Evolutionary conservation across 2,888 invertebrate species (phyloP), one percentile per base, ranked within the genome.

Genomic region (Flexamia atlantica): DNA sequence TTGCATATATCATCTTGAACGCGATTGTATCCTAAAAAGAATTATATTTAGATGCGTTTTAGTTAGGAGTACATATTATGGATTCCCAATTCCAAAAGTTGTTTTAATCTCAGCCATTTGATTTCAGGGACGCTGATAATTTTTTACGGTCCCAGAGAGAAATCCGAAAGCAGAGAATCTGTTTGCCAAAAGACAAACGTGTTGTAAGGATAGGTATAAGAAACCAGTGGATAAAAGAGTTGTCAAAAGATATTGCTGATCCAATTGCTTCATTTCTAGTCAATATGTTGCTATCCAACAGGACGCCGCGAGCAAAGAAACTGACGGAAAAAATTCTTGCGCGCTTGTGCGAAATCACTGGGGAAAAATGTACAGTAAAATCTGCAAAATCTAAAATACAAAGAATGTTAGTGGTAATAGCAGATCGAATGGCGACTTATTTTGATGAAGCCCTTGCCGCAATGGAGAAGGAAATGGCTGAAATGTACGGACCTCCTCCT

Each of bases 151-250:
- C 12, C 30, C 72, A 72, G 20, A 72, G 72, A 72, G 72, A 32
- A 42, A 23, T 72, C 23, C 72, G 72, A 14, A 72, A 42, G 28
- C 36, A 40, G 23, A 32, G 72, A 17, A 72, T 72, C 17, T 72
- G 72, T 72, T 72, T 72, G 40, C 7, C 36, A 40, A 72, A 40
- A 20, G 36, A 40, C 40, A 20, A 36, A 23, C n/a, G 23, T 40
- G 7, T 23, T 20, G n/a, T 72, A 42, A 72, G 42, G 23, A 72
- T 72, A 23, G 72, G 72, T 20, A 10, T 30, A 36, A n/a, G 72
- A 40, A 72, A 72, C 23, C 72, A 72, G 25, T 72, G 72, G 72
- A 72, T 72, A 36, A 72, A 72, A 40, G 72, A 72, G 17, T 9
- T 72, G 2, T 72, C 72, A 72, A 72, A 23, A 30, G 72, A 72